Percentiles rank a stretch among this genome's conserved stretches.
Evolutionary conservation across 2,113 vertebrate genomes (phyloP).

Genomic region (Vicugna pacos): DNA sequence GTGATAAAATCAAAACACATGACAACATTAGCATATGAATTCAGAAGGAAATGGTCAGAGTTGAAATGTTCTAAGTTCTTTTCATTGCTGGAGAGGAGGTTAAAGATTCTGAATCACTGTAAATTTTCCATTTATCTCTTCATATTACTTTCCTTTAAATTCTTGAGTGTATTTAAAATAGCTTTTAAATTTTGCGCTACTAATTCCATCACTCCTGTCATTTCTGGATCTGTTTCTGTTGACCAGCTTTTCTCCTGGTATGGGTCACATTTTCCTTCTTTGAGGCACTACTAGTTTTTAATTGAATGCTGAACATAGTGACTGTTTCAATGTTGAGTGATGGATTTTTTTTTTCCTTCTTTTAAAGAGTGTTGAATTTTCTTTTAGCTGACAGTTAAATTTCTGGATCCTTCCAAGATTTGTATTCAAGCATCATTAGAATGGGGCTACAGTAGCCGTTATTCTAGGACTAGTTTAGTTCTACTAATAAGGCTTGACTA

Average conservation of each 20-base stretch:
- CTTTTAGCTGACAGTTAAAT: background rate
- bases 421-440: background rate
- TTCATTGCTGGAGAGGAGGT: background rate
- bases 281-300: background rate
- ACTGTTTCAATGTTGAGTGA: background rate
- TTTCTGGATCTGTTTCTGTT: background rate
- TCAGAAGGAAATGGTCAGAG: background rate
- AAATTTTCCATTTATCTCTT: background rate
- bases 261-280: background rate
- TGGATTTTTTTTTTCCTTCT: background rate
- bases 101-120: slow-evolving; percentile 6
- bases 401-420: background rate
- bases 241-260: background rate
- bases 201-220: background rate
- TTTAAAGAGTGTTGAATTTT: background rate
- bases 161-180: background rate
- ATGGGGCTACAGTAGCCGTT: background rate
- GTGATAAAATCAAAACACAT: background rate
- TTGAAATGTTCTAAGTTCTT: background rate
- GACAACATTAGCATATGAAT: background rate
- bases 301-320: background rate
- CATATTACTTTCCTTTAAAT: background rate
- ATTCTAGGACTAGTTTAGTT: background rate
- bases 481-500: background rate
- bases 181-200: background rate